Conservation (phyloP, 2,797 vertebrate species). For the Gobio occitaniae region DNA sequence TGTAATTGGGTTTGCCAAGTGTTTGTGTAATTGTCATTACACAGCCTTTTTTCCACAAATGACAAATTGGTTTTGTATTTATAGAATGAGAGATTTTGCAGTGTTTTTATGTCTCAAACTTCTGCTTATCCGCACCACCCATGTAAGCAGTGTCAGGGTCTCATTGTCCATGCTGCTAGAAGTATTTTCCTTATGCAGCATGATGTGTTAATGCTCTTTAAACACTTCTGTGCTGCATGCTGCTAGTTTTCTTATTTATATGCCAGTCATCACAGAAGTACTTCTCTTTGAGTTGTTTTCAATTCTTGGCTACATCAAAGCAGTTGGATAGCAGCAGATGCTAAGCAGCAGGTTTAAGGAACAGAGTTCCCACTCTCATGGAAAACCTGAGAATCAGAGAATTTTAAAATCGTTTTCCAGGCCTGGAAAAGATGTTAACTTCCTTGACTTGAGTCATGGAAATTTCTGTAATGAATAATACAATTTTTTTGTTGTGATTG, state of each 20-base stretch:
- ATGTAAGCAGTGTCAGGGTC: constrained; percentile 2
- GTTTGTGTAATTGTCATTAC: neutral
- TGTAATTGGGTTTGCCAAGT: neutral
- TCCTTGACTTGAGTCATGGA: neutral
- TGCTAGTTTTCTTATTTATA: neutral
- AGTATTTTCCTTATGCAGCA: constrained; percentile 17
- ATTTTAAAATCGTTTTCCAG: neutral
- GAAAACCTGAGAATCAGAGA: neutral
- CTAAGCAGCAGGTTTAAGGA: neutral
- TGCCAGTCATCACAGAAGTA: neutral
- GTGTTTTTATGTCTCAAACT: neutral
- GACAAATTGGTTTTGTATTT: constrained; percentile 7
- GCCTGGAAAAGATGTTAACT: neutral
- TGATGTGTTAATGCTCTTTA: constrained; percentile 10
- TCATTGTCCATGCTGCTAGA: constrained; percentile 17
- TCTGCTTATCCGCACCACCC: constrained; percentile 10
- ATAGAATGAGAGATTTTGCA: constrained; percentile 8
- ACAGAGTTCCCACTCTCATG: neutral
- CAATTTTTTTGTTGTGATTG: neutral
- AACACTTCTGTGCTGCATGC: neutral
- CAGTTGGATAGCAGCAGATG: constrained; percentile 4
- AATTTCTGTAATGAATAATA: neutral
- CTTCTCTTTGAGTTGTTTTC: neutral
- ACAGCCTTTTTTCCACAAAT: neutral
- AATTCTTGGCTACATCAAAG: neutral